Evolutionary conservation across 2,888 invertebrate genomes (phyloP).

Genomic region (Oxytorus armatus): DNA sequence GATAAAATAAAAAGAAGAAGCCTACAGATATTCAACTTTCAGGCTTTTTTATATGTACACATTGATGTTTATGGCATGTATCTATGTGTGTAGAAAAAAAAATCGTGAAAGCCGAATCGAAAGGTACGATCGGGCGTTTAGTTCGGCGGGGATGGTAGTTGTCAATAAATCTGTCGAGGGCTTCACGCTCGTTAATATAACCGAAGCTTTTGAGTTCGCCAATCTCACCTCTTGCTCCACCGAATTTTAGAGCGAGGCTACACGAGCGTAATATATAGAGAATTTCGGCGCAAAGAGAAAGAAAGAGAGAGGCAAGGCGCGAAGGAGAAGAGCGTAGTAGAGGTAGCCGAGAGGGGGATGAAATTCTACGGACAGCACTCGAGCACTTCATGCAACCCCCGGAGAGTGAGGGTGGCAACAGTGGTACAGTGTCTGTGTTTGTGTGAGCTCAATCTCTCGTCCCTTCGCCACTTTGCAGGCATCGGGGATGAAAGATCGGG

Average conservation of each 20-base stretch:
- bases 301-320: conserved; percentile 4
- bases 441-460: conserved; percentile 30
- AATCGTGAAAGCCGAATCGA: conserved; percentile 27
- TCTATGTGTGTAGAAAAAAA: conserved; percentile 11
- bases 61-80: conserved; percentile 3
- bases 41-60: background rate
- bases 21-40: background rate
- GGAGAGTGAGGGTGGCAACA: conserved; percentile 22
- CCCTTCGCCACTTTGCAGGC: conserved; percentile 57
- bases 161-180: conserved; percentile 56
- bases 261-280: conserved; percentile 65
- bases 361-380: conserved; percentile 53
- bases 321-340: conserved; percentile 6
- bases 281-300: conserved; percentile 40
- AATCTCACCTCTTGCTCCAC: conserved; percentile 45
- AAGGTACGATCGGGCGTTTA: conserved; percentile 56
- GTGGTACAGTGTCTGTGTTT: background rate
- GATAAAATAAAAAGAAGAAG: conserved; percentile 28
- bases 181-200: conserved; percentile 62
- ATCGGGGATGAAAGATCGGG: conserved; percentile 79
- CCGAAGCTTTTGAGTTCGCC: conserved; percentile 36
- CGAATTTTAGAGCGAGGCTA: conserved; percentile 15
- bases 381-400: conserved; percentile 45
- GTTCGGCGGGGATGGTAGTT: conserved; percentile 11
- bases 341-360: conserved; percentile 3